phyloP scores from a whole-genome alignment of 2,113 vertebrate species.

The Alethe diademata region DNA sequence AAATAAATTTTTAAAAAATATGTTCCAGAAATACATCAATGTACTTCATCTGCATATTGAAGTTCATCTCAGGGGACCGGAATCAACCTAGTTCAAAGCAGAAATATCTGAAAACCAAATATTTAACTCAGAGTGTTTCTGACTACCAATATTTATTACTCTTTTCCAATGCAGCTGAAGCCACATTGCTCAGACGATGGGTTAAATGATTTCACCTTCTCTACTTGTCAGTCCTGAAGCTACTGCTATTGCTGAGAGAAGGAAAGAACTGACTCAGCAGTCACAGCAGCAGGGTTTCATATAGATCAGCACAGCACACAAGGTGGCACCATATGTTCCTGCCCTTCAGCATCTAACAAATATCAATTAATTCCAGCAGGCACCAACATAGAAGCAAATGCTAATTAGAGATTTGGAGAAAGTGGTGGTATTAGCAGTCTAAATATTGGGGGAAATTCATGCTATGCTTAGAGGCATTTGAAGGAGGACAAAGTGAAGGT shows the following conservation, averaged over 20 bases:
- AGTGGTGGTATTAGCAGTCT: constrained; percentile 9
- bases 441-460: constrained; percentile 15
- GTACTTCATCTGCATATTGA: background rate
- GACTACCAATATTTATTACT: background rate
- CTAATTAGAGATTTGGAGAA: constrained; percentile 29
- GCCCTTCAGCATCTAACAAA: constrained; percentile 44
- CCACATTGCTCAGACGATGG: background rate
- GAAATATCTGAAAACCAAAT: background rate
- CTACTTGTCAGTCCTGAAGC: background rate
- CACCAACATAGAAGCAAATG: constrained; percentile 4
- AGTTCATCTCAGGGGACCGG: background rate
- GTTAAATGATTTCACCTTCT: constrained; percentile 24
- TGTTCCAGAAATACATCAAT: background rate
- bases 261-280: constrained; percentile 31
- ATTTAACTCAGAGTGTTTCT: background rate
- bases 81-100: background rate
- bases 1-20: background rate
- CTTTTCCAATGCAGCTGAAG: background rate
- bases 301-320: constrained; percentile 14
- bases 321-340: constrained; percentile 52
- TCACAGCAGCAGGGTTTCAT: constrained; percentile 16
- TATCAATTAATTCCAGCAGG: constrained; percentile 56
- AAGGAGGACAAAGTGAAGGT: constrained; percentile 49
- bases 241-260: background rate
- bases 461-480: constrained; percentile 3